These are phyloP conservation scores for Coranthus polyacanthus DNA, from an alignment of 2,797 vertebrate genomes.

Conservation along the genomic window DNA sequence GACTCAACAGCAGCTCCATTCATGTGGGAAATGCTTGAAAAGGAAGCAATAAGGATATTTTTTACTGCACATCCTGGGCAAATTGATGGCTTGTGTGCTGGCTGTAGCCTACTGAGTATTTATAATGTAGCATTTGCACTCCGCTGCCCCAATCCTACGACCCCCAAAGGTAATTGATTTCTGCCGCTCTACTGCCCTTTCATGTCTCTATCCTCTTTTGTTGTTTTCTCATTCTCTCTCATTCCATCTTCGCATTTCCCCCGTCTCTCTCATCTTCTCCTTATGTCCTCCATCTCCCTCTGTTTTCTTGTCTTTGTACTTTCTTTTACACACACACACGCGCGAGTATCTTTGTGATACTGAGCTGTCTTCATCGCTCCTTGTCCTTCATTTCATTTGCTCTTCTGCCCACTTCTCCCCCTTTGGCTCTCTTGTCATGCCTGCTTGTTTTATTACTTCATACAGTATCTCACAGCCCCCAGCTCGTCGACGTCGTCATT, in stretches of 20 bases:
- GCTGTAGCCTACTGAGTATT: constrained; percentile 68
- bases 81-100: constrained; percentile 65
- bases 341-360: constrained; percentile 31
- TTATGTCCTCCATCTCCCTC: background rate
- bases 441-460: constrained; percentile 65
- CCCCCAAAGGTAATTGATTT: constrained; percentile 76
- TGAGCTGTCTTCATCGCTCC: constrained; percentile 31
- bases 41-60: constrained; percentile 59
- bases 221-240: constrained; percentile 26
- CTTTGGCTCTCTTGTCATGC: constrained; percentile 57
- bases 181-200: constrained; percentile 69
- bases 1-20: constrained; percentile 48
- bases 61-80: constrained; percentile 72
- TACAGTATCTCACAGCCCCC: constrained; percentile 54
- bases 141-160: constrained; percentile 61
- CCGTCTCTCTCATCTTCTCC: constrained; percentile 18
- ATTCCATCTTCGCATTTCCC: constrained; percentile 26
- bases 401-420: constrained; percentile 38
- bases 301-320: constrained; percentile 17
- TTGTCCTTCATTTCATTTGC: constrained; percentile 42
- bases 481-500: constrained; percentile 36
- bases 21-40: constrained; percentile 44
- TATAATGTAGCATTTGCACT: constrained; percentile 78
- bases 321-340: constrained; percentile 5
- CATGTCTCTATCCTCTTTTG: constrained; percentile 53